phyloP scores from a whole-genome alignment of 2,888 invertebrate species.

The Sminthurinus aureus region DNA sequence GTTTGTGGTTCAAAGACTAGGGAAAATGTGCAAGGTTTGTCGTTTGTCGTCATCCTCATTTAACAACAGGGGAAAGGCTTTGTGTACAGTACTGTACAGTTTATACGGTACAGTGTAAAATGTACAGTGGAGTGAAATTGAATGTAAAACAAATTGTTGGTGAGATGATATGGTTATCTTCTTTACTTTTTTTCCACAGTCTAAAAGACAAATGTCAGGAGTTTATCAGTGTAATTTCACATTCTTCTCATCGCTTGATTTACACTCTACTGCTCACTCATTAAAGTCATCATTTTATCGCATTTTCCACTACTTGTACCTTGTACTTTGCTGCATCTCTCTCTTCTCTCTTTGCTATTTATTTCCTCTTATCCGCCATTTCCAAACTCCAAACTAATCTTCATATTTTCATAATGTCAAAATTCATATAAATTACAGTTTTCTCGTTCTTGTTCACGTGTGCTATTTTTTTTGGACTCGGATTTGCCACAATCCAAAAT shows the following conservation, averaged over 20 bases:
- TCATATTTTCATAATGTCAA: too few relatives aligned
- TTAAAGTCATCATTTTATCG: neutral
- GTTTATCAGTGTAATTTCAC: constrained; percentile 11
- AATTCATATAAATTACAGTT: too few relatives aligned
- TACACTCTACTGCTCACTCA: neutral
- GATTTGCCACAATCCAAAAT: too few relatives aligned
- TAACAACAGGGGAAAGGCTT: neutral
- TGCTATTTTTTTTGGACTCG: too few relatives aligned
- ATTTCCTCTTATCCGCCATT: neutral
- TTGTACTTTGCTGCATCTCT: neutral
- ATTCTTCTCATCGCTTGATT: constrained; percentile 9
- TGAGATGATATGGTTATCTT: neutral
- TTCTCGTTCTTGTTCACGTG: too few relatives aligned
- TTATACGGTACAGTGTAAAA: too few relatives aligned
- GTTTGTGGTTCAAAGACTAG: too few relatives aligned
- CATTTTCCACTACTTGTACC: neutral
- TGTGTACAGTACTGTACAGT: too few relatives aligned
- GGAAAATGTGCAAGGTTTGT: too few relatives aligned
- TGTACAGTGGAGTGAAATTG: constrained; percentile 3
- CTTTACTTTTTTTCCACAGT: neutral
- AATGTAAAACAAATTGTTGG: constrained; percentile 19
- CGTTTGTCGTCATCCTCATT: neutral
- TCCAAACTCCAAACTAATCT: neutral
- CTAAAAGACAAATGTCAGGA: neutral
- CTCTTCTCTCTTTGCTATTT: neutral